Base-by-base conservation (phyloP, 2,888 invertebrate species). In the Dynastes grantii region DNA sequence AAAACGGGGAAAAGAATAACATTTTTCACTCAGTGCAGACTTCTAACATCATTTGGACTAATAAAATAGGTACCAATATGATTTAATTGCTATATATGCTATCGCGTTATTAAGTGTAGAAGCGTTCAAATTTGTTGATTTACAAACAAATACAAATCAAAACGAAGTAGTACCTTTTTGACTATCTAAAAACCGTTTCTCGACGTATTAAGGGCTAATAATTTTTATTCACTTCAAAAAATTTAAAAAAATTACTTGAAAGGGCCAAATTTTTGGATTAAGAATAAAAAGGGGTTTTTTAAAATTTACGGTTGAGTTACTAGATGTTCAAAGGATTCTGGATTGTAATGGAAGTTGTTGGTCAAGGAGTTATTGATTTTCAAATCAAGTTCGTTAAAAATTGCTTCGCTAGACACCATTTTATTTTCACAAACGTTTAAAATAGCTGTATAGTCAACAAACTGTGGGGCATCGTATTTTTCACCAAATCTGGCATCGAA, bases 351-450 rank as follows among this genome's bases (percentile, higher is more conserved):
- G 67, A 83, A 80, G 78, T 79, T 81, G 11, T 80, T 75, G n/a
- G 83, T 81, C 64, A 83, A 77, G 58, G 84, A 83, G 77, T 83
- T 83, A 77, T 85, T 85, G 45, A 88, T 85, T 82, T 87, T 84
- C 82, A 88, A 88, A 83, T 89, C 89, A 2, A 88, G 83, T 61
- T 89, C 89, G 76, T 85, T 87, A 76, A 88, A 87, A 71, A 87
- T 84, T n/a, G 85, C 81, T 73, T 84, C 85, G 45, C 80, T 82
- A 0, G 80, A 63, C 32, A 82, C 83, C 61, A 84, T 83, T 83
- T 85, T 87, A 79, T 84, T 86, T 73, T 88, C 87, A 71, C 86
- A 87, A 32, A 84, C 83, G 71, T 85, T 84, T 13, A 88, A 71
- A 76, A 88, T 84, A 77, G 85, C 86, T 68, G 85, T 86, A 78